Percentiles rank a stretch among this genome's conserved stretches.
Evolutionary conservation across 92 coral and sea anemone species (phyloP).

Genomic region (Actinernus sp.): DNA sequence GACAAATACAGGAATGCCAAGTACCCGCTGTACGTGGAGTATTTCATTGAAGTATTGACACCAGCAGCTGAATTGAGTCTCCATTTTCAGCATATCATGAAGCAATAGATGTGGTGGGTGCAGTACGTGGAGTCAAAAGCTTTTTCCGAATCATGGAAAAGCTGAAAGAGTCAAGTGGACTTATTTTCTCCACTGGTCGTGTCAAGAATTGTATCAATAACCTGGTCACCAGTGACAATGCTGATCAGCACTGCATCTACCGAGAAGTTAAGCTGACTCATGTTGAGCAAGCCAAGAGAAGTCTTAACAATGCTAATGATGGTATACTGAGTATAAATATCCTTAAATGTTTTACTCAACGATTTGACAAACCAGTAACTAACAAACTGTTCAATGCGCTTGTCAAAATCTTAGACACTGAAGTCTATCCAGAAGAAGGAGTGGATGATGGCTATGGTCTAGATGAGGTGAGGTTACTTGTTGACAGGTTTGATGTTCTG

Average conservation of each 20-base stretch:
- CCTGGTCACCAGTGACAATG: not conserved
- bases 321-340: conserved; percentile 18
- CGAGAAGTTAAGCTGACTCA: conserved; percentile 17
- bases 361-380: conserved; percentile 60
- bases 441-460: conserved; percentile 10
- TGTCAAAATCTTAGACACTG: conserved; percentile 38
- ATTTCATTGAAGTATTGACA: conserved; percentile 39
- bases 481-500: conserved; percentile 14
- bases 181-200: conserved; percentile 39
- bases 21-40: conserved; percentile 59
- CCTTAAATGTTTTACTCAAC: conserved; percentile 29
- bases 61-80: conserved; percentile 69
- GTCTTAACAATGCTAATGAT: conserved; percentile 24
- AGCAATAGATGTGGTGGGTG: conserved; percentile 58
- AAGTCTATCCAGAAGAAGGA: conserved; percentile 16
- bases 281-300: conserved; percentile 22
- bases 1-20: conserved; percentile 58
- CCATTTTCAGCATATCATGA: conserved; percentile 58
- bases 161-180: conserved; percentile 27
- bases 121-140: conserved; percentile 48
- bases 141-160: conserved; percentile 64
- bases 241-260: too few relatives aligned
- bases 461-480: conserved; percentile 35
- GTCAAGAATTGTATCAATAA: conserved; percentile 17
- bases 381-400: conserved; percentile 50